Evolutionary conservation across 1,140 invertebrate species (phyloP).

Genomic region (Ostrea edulis): DNA sequence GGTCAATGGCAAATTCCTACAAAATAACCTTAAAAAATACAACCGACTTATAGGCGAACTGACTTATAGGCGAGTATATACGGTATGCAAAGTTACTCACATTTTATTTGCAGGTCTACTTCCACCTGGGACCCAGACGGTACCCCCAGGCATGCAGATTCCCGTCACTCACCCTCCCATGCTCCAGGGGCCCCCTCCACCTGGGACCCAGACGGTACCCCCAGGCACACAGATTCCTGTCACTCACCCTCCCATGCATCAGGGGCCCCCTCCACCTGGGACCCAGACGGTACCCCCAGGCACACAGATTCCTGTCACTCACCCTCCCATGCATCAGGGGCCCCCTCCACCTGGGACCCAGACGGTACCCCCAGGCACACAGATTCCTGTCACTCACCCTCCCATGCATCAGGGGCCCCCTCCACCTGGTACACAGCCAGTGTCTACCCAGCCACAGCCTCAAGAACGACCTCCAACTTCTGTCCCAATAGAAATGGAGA

Average conservation of each 20-base stretch:
- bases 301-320: constrained; percentile 44
- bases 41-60: too few relatives aligned
- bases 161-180: constrained; percentile 42
- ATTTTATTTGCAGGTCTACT: not conserved
- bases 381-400: constrained; percentile 45
- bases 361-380: constrained; percentile 22
- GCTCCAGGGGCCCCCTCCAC: constrained; percentile 48
- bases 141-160: constrained; percentile 32
- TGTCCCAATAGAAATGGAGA: constrained; percentile 40
- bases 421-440: constrained; percentile 42
- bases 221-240: constrained; percentile 41
- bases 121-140: not conserved
- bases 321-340: constrained; percentile 38
- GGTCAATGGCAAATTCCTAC: too few relatives aligned
- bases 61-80: too few relatives aligned
- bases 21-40: too few relatives aligned
- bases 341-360: constrained; percentile 46
- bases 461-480: constrained; percentile 44
- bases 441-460: constrained; percentile 29
- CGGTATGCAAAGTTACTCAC: not conserved
- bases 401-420: constrained; percentile 43
- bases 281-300: constrained; percentile 19
- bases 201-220: constrained; percentile 22
- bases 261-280: constrained; percentile 49
- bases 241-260: constrained; percentile 38